These are phyloP conservation scores for Heliopora coerulea DNA, from an alignment of 92 coral and sea anemone species.

Conservation along the genomic window DNA sequence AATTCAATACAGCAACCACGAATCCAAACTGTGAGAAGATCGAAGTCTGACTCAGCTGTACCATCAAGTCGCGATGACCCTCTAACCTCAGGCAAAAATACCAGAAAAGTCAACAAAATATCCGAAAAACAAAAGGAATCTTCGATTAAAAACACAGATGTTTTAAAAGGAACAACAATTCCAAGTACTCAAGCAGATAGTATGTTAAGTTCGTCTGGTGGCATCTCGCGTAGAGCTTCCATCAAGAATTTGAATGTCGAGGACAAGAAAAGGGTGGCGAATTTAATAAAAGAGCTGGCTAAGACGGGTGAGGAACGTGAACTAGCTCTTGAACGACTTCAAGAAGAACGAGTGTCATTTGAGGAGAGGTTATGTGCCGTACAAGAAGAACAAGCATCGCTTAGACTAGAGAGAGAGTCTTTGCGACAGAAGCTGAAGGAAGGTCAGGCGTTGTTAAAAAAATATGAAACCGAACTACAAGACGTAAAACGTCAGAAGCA, in stretches of 20 bases:
- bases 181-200: not conserved
- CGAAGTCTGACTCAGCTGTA: slow-evolving; percentile 35
- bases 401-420: slow-evolving; percentile 68
- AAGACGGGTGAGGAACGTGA: slow-evolving; percentile 91
- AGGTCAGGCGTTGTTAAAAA: slow-evolving; percentile 30
- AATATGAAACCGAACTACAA: slow-evolving; percentile 25
- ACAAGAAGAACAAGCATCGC: slow-evolving; percentile 82
- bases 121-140: slow-evolving; percentile 5
- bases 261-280: slow-evolving; percentile 94
- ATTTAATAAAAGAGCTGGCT: slow-evolving; percentile 90
- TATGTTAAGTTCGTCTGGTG: slow-evolving; percentile 3
- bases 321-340: slow-evolving; percentile 67
- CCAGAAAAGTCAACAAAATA: not conserved
- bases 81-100: not conserved
- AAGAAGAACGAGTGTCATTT: slow-evolving; percentile 83
- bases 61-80: slow-evolving; percentile 8
- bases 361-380: slow-evolving; percentile 78
- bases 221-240: slow-evolving; percentile 19
- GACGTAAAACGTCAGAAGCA: slow-evolving; percentile 6
- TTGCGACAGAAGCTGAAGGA: slow-evolving; percentile 16
- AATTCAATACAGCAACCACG: not conserved
- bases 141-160: not conserved
- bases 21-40: slow-evolving; percentile 16
- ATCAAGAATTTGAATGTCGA: slow-evolving; percentile 81
- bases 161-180: not conserved